phyloP scores from a whole-genome alignment of 2,113 vertebrate genomes.

The Crotophaga sulcirostris region DNA sequence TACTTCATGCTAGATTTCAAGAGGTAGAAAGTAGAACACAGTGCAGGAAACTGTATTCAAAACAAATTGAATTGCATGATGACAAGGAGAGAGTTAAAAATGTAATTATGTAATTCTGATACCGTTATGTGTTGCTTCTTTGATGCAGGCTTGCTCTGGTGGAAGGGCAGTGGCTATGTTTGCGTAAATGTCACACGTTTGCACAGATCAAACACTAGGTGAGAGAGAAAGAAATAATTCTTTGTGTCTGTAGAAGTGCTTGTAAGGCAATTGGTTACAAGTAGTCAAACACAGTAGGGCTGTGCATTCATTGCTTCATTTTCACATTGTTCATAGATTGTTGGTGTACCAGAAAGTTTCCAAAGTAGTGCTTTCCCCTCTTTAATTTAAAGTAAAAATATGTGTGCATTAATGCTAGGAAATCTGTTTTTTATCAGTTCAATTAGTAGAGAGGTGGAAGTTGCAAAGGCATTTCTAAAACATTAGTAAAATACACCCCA shows the following conservation, averaged over 20 bases:
- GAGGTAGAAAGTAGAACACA: background rate
- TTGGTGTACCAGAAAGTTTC: background rate
- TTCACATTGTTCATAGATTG: background rate
- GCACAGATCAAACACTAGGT: background rate
- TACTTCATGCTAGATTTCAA: background rate
- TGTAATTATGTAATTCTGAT: background rate
- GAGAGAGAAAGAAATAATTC: background rate
- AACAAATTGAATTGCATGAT: background rate
- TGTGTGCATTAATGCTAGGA: background rate
- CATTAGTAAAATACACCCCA: background rate
- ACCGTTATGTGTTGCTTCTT: background rate
- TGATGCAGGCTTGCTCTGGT: background rate
- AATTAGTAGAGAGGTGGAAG: background rate
- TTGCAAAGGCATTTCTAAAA: background rate
- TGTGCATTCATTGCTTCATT: background rate
- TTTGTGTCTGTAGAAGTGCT: background rate
- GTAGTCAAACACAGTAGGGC: background rate
- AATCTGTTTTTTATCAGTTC: background rate
- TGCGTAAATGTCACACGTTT: background rate
- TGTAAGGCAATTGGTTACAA: background rate
- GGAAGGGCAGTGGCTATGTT: background rate
- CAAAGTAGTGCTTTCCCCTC: background rate
- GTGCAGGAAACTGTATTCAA: background rate
- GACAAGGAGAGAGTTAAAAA: background rate
- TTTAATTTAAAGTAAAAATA: background rate